Base-by-base conservation (phyloP, 2,888 invertebrate genomes). In the Melolontha melolontha region DNA sequence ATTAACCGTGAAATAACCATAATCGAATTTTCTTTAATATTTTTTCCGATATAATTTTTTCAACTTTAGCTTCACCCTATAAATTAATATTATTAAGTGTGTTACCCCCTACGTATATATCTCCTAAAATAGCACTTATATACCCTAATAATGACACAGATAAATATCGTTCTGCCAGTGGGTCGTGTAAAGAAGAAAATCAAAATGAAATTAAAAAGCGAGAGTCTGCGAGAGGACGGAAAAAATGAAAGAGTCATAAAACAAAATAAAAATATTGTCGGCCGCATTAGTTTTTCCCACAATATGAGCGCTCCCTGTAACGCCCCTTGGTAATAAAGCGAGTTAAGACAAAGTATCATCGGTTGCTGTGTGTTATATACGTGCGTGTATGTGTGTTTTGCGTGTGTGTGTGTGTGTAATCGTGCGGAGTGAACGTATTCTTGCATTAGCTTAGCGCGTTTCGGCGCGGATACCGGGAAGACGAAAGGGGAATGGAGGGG, bases 341-440 rank as follows among this genome's bases (percentile, higher is more conserved):
- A 69, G 72, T 71, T 70, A 72, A 71, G 70, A 72, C 71, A 69
- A 73, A 70, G 69, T 70, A 69, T 69, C 71, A 69, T 69, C 66
- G 71, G 71, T 75, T 75, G 75, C 75, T 73, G 75, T 74, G 75
- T 75, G 73, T 74, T 73, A 74, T 74, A n/a, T n/a, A n/a, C n/a
- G n/a, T n/a, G 74, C 49, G 12, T 49, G 16, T 17, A 49, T 49
- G 49, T 22, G 17, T n/a, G n/a, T n/a, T 73, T 71, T 75, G 72
- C 74, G 6, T 29, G 6, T 29, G 29, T 29, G 29, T 29, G 29
- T 29, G 29, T 29, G 29, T 29, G 29, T 29, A 5, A 4, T 29
- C 29, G 29, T 29, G 29, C 29, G 29, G 29, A 6, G 29, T 29
- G 29, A 29, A 29, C 29, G 29, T 29, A 6, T 29, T 29, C 29